phyloP scores from a whole-genome alignment of 2,888 invertebrate species.

The Drosophila rellima region DNA sequence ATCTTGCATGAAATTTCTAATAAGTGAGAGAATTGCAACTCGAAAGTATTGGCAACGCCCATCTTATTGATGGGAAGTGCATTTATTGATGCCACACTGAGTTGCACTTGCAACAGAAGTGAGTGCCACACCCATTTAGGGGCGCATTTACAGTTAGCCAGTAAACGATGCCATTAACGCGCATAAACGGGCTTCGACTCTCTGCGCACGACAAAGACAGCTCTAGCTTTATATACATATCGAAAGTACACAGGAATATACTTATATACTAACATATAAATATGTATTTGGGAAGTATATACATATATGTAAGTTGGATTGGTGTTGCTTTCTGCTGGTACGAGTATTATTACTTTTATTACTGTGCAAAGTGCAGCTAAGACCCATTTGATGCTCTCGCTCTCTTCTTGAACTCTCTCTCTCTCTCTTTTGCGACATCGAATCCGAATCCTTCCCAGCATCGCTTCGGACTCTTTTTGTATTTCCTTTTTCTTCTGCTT shows the following conservation, averaged over 20 bases:
- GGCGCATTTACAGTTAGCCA: conserved; percentile 73
- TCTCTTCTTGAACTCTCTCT: conserved; percentile 10
- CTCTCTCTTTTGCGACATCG: conserved; percentile 7
- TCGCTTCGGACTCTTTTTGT: conserved; percentile 13
- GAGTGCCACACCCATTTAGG: conserved; percentile 61
- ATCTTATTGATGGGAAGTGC: conserved; percentile 28
- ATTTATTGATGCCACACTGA: conserved; percentile 36
- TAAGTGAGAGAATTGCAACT: conserved; percentile 12
- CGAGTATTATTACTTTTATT: conserved; percentile 74
- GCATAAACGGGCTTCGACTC: conserved; percentile 67
- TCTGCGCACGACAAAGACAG: conserved; percentile 62
- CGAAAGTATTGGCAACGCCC: conserved; percentile 61
- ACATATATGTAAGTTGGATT: conserved; percentile 40
- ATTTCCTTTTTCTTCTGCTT: neutral
- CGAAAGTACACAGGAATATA: conserved; percentile 1
- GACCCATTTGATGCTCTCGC: conserved; percentile 36
- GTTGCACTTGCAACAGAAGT: conserved; percentile 51
- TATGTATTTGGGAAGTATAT: conserved; percentile 26
- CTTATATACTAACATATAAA: conserved; percentile 1
- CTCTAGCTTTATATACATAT: conserved; percentile 12
- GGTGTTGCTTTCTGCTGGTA: conserved; percentile 33
- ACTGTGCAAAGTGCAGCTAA: conserved; percentile 71
- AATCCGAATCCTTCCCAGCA: conserved; percentile 44
- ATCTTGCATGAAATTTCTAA: neutral
- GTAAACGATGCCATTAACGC: conserved; percentile 82